These are phyloP conservation scores for Nineta flava DNA, from an alignment of 2,888 invertebrate genomes.

Conservation along the genomic window DNA sequence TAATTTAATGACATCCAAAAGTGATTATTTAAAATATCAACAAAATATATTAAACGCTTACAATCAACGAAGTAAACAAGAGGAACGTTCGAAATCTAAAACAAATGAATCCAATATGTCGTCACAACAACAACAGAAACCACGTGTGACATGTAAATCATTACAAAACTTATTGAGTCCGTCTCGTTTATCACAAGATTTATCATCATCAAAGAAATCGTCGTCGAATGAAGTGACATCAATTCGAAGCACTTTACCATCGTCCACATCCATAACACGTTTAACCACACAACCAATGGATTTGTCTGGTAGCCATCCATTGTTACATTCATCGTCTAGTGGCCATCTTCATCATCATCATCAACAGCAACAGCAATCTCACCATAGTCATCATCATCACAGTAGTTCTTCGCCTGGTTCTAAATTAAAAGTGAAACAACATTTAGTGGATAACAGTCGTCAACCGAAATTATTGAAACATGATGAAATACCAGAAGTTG, in stretches of 20 bases:
- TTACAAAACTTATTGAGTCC: conserved; percentile 43
- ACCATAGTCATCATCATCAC: conserved; percentile 14
- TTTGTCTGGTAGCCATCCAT: conserved; percentile 21
- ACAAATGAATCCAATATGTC: conserved; percentile 10
- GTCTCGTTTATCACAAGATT: conserved; percentile 15
- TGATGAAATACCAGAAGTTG: conserved; percentile 42
- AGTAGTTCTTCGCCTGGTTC: neutral
- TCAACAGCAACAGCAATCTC: no score
- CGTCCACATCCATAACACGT: neutral
- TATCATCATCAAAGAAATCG: conserved; percentile 1
- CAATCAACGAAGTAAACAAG: conserved; percentile 2
- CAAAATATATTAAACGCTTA: conserved; percentile 4
- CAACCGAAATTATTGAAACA: conserved; percentile 23
- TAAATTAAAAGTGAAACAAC: conserved; percentile 28
- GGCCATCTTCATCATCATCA: no score
- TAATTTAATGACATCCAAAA: conserved; percentile 3
- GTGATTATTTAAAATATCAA: conserved; percentile 6
- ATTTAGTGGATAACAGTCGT: conserved; percentile 28
- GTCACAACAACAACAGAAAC: conserved; percentile 14
- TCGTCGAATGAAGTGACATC: neutral
- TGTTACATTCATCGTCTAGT: neutral
- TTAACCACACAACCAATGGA: conserved; percentile 24
- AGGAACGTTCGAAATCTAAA: conserved; percentile 4
- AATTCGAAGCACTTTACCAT: conserved; percentile 1
- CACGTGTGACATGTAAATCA: conserved; percentile 27